phyloP scores from a whole-genome alignment of 2,888 invertebrate genomes.

The Eristalis arbustorum region DNA sequence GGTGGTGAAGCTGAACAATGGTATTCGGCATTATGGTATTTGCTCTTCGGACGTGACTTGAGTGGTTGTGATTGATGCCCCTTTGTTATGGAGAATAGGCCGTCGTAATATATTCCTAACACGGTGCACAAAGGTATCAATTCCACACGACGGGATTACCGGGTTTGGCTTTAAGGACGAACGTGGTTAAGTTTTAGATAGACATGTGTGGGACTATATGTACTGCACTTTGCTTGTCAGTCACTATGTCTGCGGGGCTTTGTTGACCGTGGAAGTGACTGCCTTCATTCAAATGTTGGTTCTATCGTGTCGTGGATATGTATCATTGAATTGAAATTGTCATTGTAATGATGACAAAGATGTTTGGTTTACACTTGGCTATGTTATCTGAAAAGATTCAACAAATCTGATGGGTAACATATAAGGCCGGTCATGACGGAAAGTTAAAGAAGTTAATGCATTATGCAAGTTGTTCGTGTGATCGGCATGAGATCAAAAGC shows the following conservation, averaged over 20 bases:
- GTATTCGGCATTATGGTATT: slow-evolving; percentile 34
- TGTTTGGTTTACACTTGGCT: not conserved
- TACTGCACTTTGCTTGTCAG: slow-evolving; percentile 49
- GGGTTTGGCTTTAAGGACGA: slow-evolving; percentile 10
- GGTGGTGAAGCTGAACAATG: slow-evolving; percentile 34
- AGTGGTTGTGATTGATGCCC: slow-evolving; percentile 58
- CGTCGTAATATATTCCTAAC: slow-evolving; percentile 50
- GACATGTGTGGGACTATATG: slow-evolving; percentile 13
- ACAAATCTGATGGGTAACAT: too few relatives aligned
- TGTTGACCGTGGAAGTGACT: slow-evolving; percentile 11
- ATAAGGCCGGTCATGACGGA: too few relatives aligned
- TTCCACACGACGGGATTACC: slow-evolving; percentile 20
- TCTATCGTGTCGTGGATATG: slow-evolving; percentile 11
- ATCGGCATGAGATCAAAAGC: too few relatives aligned
- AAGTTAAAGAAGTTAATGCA: too few relatives aligned
- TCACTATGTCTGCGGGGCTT: slow-evolving; percentile 37
- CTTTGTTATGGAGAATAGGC: slow-evolving; percentile 33
- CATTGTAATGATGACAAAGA: not conserved
- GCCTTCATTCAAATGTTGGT: slow-evolving; percentile 9
- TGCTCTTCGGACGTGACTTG: slow-evolving; percentile 46
- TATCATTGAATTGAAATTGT: slow-evolving; percentile 15
- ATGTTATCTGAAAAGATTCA: too few relatives aligned
- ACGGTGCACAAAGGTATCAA: slow-evolving; percentile 51
- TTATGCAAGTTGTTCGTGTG: too few relatives aligned
- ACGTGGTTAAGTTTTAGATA: slow-evolving; percentile 8